Conservation (phyloP, 2,797 vertebrate genomes). For the Hapalemur alaotrensis region DNA sequence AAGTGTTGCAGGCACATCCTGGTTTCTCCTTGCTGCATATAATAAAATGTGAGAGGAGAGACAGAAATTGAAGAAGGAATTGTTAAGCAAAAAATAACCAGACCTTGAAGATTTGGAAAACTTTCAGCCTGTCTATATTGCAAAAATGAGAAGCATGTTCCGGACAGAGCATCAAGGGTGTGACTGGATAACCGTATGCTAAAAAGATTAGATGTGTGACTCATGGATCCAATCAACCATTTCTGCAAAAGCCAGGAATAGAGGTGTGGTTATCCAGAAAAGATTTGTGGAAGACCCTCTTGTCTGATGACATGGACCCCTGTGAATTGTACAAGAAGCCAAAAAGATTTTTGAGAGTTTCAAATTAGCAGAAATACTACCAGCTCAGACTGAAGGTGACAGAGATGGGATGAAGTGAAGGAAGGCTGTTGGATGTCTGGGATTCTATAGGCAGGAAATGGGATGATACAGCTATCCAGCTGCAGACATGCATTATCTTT, state of each 20-base stretch:
- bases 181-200: background rate
- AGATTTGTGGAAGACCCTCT: background rate
- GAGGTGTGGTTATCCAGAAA: background rate
- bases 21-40: background rate
- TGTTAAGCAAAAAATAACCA: background rate
- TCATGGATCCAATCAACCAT: background rate
- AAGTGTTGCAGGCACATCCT: background rate
- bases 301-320: background rate
- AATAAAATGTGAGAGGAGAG: background rate
- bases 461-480: background rate
- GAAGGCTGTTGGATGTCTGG: background rate
- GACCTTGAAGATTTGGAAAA: slow-evolving; percentile 3
- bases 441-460: background rate
- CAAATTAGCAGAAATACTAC: background rate
- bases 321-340: background rate
- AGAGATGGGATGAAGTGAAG: background rate
- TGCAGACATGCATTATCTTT: background rate
- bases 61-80: slow-evolving; percentile 1
- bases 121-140: background rate
- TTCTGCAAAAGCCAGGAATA: background rate
- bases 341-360: background rate
- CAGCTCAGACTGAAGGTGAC: background rate
- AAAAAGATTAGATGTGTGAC: background rate
- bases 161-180: background rate
- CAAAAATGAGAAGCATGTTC: background rate